Base-by-base conservation (phyloP, 1,140 invertebrate species). In the Platorchestia sp. region DNA sequence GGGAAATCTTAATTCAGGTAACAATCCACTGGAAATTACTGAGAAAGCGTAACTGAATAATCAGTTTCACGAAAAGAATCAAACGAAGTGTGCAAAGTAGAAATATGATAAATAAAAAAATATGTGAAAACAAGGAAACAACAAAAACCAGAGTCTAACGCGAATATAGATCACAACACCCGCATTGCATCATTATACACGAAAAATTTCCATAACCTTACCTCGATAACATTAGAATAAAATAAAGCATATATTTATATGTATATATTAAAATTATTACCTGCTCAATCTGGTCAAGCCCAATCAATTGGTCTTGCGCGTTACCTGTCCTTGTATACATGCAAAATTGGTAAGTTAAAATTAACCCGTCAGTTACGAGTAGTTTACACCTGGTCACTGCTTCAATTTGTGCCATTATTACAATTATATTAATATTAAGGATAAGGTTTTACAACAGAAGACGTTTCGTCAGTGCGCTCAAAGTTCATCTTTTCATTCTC, bases 171-270 rank as follows among this genome's bases (percentile, higher is more conserved):
- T 93, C 91, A 93, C 91, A 45, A 89, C 91, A 93, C 91, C 91
- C 91, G 91, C 91, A 93, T 93, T 93, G 45, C 91, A 93, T 93
- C 91, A 93, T 93, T 93, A 93, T 93, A 93, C 91, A 93, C 91
- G 45, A 93, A 93, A 93, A 93, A 45, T 45, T 93, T 44, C n/a
- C 36, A 45, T 45, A 19, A 93, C 40, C 45, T 93, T 93, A 93
- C 45, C 45, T 40, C 16, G 45, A 44, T 93, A 93, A 45, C 40
- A 93, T 45, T 93, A 93, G 91, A 93, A 93, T 93, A 93, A 93
- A 93, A 93, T 93, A 93, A 93, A n/a, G 91, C 44, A 42, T 89
- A 89, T 89, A 89, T 89, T 75, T 75, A 75, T 75, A 75, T 42
- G 87, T 93, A 93, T 93, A 93, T 44, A 93, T 47, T 93, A 93